Percentiles rank a stretch among this genome's conserved stretches.
These are phyloP conservation scores for Nasonovia ribisnigri DNA, from an alignment of 2,888 invertebrate species.

Conservation along the genomic window DNA sequence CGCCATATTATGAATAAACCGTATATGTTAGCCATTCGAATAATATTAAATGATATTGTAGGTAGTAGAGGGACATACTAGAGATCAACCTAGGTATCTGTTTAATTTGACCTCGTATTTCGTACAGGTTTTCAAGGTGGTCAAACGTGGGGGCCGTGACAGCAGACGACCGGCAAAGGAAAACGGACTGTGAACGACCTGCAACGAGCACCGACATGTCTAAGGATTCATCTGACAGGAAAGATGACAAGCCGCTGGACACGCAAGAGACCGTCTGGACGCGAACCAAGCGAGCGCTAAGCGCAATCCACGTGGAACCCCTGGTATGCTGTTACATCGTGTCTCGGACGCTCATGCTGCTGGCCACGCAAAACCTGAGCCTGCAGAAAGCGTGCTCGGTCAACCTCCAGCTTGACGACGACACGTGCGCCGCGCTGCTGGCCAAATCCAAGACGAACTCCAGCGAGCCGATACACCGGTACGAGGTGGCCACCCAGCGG, in stretches of 20 bases:
- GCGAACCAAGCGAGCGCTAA: conserved; percentile 72
- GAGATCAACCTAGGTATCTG: too few species aligned
- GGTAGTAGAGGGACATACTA: too few species aligned
- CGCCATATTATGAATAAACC: too few species aligned
- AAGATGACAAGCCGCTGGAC: neutral
- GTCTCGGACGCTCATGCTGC: conserved; percentile 76
- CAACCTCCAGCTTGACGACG: conserved; percentile 80
- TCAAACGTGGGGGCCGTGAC: neutral
- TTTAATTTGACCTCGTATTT: neutral
- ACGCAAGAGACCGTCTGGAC: neutral
- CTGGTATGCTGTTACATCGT: conserved; percentile 81
- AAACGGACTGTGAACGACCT: neutral
- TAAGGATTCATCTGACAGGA: neutral
- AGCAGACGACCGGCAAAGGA: neutral
- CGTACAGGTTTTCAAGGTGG: neutral
- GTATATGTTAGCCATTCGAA: too few species aligned
- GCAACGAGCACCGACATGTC: neutral
- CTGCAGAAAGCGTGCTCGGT: conserved; percentile 89
- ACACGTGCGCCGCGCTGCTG: conserved; percentile 80
- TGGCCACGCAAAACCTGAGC: conserved; percentile 87
- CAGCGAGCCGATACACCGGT: conserved; percentile 70
- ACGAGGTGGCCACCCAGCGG: conserved; percentile 78
- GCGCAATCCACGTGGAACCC: conserved; percentile 82
- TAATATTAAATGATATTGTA: too few species aligned
- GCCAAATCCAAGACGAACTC: neutral